Percentiles rank a stretch among this genome's conserved stretches.
phyloP scores from a whole-genome alignment of 2,113 vertebrate genomes.

The Rhinoderma darwinii region DNA sequence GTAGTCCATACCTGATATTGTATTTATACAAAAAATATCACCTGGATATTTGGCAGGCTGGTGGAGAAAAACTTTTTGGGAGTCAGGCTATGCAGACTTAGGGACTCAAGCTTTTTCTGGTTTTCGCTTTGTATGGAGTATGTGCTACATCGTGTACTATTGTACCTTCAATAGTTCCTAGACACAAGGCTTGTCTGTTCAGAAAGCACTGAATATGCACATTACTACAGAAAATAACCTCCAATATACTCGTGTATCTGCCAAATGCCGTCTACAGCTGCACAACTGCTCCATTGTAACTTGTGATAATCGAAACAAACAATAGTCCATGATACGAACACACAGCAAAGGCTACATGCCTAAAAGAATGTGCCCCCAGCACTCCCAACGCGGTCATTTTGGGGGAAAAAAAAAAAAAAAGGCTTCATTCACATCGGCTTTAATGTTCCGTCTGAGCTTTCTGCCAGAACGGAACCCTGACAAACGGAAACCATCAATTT shows the following conservation, averaged over 20 bases:
- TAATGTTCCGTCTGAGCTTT: no score
- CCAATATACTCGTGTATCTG: background rate
- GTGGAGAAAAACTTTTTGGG: background rate
- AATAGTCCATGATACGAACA: background rate
- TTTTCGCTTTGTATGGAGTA: background rate
- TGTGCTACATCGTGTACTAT: background rate
- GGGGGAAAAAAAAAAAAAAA: no score
- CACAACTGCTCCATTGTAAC: constrained; percentile 34
- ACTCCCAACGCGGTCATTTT: background rate
- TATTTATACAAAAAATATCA: no score
- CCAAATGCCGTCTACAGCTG: background rate
- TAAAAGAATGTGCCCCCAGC: background rate
- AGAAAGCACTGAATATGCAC: background rate
- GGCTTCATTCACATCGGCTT: no score
- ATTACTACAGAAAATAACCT: background rate
- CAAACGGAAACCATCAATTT: no score
- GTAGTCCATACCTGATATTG: no score
- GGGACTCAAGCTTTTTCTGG: background rate
- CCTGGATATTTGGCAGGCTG: background rate
- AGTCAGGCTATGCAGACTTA: background rate
- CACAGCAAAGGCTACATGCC: background rate
- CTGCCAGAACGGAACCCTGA: no score
- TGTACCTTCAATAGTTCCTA: background rate
- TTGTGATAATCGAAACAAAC: constrained; percentile 24
- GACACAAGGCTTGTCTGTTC: background rate